Percentiles rank a stretch among this genome's conserved stretches.
Conservation (phyloP, 2,113 vertebrate genomes). For the Nematolebias whitei region DNA sequence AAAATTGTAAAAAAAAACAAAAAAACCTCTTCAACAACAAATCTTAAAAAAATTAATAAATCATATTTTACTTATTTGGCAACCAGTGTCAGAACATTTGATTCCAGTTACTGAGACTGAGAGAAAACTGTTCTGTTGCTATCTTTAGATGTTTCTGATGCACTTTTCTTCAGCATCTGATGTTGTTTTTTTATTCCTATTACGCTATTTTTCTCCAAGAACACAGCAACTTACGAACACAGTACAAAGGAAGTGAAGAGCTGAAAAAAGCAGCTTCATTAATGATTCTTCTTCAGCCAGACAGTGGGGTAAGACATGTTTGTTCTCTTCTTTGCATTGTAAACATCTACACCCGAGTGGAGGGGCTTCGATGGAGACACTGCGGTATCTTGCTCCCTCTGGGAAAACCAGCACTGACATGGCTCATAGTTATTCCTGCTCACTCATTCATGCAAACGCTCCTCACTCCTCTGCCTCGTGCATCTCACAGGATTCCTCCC, state of each 20-base stretch:
- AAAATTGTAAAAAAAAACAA: slow-evolving; percentile 2
- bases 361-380: slow-evolving; percentile 28
- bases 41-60: slow-evolving; percentile 30
- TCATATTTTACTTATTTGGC: slow-evolving; percentile 27
- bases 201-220: neutral
- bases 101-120: neutral
- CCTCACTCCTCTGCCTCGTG: slow-evolving; percentile 46
- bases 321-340: slow-evolving; percentile 37
- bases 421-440: slow-evolving; percentile 70
- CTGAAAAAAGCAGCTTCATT: neutral
- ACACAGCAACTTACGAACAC: slow-evolving; percentile 10
- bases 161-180: slow-evolving; percentile 10
- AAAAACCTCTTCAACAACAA: slow-evolving; percentile 3
- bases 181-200: neutral
- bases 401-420: slow-evolving; percentile 52
- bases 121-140: neutral
- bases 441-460: slow-evolving; percentile 68
- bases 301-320: slow-evolving; percentile 27
- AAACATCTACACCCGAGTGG: slow-evolving; percentile 37
- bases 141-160: slow-evolving; percentile 1
- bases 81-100: neutral
- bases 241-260: neutral
- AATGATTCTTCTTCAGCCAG: neutral
- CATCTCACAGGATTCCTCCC: slow-evolving; percentile 42
- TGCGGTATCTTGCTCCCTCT: slow-evolving; percentile 25